phyloP scores from a whole-genome alignment of 1,140 invertebrate species.

The Anadara kagoshimensis region DNA sequence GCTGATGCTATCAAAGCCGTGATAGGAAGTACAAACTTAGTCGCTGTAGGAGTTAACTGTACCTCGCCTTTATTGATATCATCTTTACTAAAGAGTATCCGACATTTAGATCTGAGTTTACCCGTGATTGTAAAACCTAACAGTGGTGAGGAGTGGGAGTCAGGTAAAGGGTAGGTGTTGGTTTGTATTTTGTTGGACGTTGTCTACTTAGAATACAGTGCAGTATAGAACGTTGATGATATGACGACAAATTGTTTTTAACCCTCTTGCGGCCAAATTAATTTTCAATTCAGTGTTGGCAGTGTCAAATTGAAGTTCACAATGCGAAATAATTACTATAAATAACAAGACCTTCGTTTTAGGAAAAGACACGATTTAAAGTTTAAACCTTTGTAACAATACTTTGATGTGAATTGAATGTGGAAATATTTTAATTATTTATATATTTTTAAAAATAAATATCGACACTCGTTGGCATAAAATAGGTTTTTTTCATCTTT shows the following conservation, averaged over 20 bases:
- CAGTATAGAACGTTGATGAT: too few relatives aligned
- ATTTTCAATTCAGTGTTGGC: too few relatives aligned
- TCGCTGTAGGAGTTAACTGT: slow-evolving; percentile 13
- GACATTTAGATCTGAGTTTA: background rate
- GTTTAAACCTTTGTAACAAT: too few relatives aligned
- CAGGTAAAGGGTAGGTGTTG: background rate
- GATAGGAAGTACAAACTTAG: background rate
- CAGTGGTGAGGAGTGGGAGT: slow-evolving; percentile 5
- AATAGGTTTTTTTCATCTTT: too few relatives aligned
- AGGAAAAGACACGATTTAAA: too few relatives aligned
- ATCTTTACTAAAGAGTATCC: slow-evolving; percentile 9
- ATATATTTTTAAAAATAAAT: background rate
- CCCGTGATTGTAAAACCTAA: slow-evolving; percentile 15
- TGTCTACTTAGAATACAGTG: background rate
- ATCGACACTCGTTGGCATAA: too few relatives aligned
- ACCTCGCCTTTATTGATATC: slow-evolving; percentile 3
- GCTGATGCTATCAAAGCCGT: slow-evolving; percentile 3
- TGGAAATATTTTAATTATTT: background rate
- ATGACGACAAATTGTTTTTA: too few relatives aligned
- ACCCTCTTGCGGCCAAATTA: too few relatives aligned
- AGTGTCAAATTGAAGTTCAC: too few relatives aligned
- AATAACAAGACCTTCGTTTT: too few relatives aligned
- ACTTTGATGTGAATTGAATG: too few relatives aligned
- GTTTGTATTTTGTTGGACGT: background rate
- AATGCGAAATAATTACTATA: too few relatives aligned